Evolutionary conservation across 2,797 vertebrate genomes (phyloP).

Genomic region (Coluber constrictor): DNA sequence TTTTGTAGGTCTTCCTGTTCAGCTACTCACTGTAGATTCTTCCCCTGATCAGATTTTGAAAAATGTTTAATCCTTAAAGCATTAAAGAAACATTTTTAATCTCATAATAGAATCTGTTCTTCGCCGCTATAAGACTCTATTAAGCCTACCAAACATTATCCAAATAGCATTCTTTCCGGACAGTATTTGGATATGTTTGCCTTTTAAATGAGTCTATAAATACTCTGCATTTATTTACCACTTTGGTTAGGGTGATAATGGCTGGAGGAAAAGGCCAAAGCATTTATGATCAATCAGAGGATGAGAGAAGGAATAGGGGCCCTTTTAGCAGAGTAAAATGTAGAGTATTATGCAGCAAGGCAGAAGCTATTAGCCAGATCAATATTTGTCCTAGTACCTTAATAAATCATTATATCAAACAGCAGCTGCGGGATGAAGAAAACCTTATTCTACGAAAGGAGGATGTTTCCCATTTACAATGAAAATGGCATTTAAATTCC

Average conservation of each 20-base stretch:
- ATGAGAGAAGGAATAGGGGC: conserved; percentile 65
- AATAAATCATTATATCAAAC: conserved; percentile 80
- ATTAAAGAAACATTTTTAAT: conserved; percentile 23
- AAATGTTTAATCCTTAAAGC: not conserved
- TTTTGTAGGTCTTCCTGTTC: not conserved
- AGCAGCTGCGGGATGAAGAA: conserved; percentile 65
- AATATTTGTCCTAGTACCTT: conserved; percentile 74
- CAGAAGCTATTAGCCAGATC: conserved; percentile 78
- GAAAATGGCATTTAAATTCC: conserved; percentile 71
- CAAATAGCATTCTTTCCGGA: conserved; percentile 19
- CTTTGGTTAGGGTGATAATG: conserved; percentile 71
- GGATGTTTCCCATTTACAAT: conserved; percentile 65
- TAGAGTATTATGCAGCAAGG: conserved; percentile 70
- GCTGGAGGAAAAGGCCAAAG: conserved; percentile 68
- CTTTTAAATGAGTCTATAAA: conserved; percentile 74
- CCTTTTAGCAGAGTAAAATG: conserved; percentile 71
- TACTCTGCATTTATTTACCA: conserved; percentile 68
- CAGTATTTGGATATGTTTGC: conserved; percentile 56
- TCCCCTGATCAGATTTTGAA: not conserved
- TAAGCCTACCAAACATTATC: not conserved
- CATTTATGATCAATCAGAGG: conserved; percentile 72
- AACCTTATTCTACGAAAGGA: conserved; percentile 64
- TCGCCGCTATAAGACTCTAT: not conserved
- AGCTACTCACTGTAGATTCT: not conserved
- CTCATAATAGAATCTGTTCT: conserved; percentile 33